Conservation (phyloP, 2,113 vertebrate genomes). For the Corythaixoides concolor region DNA sequence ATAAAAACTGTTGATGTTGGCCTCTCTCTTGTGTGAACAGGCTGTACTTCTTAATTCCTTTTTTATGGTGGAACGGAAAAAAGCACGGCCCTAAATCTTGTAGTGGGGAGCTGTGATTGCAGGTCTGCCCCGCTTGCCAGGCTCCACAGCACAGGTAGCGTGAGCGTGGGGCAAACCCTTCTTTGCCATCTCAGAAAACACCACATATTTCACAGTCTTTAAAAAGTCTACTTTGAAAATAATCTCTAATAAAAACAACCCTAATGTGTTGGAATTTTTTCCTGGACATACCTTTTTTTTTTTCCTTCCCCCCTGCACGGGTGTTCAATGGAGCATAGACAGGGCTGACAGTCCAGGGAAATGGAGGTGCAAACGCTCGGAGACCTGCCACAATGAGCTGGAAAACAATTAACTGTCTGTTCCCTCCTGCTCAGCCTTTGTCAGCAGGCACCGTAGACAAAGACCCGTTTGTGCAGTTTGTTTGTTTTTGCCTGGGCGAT, state of each 20-base stretch:
- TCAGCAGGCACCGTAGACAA: background rate
- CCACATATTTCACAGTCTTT: background rate
- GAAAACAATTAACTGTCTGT: slow-evolving; percentile 39
- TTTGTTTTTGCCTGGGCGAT: slow-evolving; percentile 11
- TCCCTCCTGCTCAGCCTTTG: background rate
- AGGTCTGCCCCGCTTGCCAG: background rate
- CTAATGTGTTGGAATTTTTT: background rate
- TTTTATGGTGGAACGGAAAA: background rate
- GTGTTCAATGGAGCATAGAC: background rate
- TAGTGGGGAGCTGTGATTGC: background rate
- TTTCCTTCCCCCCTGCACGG: rapidly evolving
- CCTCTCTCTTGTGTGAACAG: background rate
- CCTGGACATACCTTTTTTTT: background rate
- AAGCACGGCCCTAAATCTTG: background rate
- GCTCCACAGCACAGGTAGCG: background rate
- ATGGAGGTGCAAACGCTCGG: background rate
- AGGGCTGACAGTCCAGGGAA: background rate
- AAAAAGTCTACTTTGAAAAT: background rate
- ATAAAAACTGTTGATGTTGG: background rate
- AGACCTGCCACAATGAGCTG: background rate
- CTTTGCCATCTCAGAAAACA: background rate
- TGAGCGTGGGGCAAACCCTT: background rate
- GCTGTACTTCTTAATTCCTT: background rate
- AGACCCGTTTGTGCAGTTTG: background rate
- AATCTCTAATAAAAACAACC: background rate